Base-by-base conservation (phyloP, 2,888 invertebrate species). In the Ptychoptera albimana region DNA sequence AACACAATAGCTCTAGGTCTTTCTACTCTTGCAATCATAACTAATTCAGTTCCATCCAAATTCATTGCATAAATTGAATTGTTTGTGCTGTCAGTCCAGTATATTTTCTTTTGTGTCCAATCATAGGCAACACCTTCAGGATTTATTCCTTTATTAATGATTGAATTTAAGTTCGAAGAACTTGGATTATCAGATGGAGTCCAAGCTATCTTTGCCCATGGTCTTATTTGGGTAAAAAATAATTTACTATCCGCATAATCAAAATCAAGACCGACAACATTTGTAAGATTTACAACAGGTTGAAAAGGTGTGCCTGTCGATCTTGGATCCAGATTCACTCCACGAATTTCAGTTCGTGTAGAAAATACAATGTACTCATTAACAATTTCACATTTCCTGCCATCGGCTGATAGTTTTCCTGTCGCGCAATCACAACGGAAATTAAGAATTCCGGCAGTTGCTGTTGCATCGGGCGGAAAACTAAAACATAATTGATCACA, bases 401-500 rank as follows among this genome's bases (percentile, higher is more conserved):
- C 72, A 46, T 72, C 75, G 0, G 67, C 58, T 0, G 74, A 68
- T 9, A 93, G 65, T 51, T 79, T 76, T 0, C 97, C 97, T 0
- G 84, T 82, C 0, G 96, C 85, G 60, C 97, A 98, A n/a, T 85
- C 88, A 60, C 97, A 98, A 32, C 72, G 76, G 51, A 77, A 80
- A 42, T 70, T 71, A 23, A 69, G 60, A 5, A 23, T 23, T 2
- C 67, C 67, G 30, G 47, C 50, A 32, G 68, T 68, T n/a, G 65
- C 60, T 0, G 69, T 57, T 2, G 60, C 55, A 9, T 82, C 81
- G 0, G 73, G 74, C 1, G 94, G 92, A 57, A 82, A 81, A 37
- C 94, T 86, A 64, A 97, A 97, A 61, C 98, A 98, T 0, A 98
- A 71, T 57, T 98, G 97, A 41, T 89, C 84, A 60, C 97, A 98